Base-by-base conservation (phyloP, 2,888 invertebrate species). In the Chrysolina haemoptera region DNA sequence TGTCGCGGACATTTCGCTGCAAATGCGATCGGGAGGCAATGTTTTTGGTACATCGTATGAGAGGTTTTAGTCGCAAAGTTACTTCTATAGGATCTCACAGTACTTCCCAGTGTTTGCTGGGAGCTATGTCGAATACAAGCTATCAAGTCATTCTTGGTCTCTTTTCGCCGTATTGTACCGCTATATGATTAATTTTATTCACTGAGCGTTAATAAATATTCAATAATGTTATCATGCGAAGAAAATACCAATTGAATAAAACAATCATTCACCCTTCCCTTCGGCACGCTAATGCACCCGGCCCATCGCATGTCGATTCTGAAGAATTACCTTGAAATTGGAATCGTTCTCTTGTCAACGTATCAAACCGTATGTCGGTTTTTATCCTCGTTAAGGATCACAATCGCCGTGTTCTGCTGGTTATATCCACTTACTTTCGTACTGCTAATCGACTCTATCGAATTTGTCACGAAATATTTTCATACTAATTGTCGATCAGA, bases 271-370 rank as follows among this genome's bases (percentile, higher is more conserved):
- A 40, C 59, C 68, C 68, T 68, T 72, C 70, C 64, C 63, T 43
- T 40, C 27, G 64, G 73, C 75, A 77, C 78, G 75, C 75, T 75
- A 75, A 73, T 73, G 74, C 73, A 68, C 62, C 62, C 67, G 65
- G 71, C 73, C 69, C 70, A 80, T 80, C 77, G 81, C 82, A 81
- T 83, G 82, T 81, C 80, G 79, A 81, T 79, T 76, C 71, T 72
- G 62, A 72, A 79, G 78, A 81, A 83, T 79, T 78, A 77, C 78
- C 77, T 77, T 78, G 81, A 81, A 81, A 82, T 80, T 75, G 76
- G 79, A 81, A 80, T 83, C 81, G 85, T 84, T 86, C 83, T 85
- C 85, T 85, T 87, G 87, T 87, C 87, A 87, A 87, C 87, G 86
- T 87, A 86, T 87, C 87, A 86, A 80, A 80, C 87, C 86, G 83